Conservation (phyloP, 2,888 invertebrate species). For the Noctua janthina region DNA sequence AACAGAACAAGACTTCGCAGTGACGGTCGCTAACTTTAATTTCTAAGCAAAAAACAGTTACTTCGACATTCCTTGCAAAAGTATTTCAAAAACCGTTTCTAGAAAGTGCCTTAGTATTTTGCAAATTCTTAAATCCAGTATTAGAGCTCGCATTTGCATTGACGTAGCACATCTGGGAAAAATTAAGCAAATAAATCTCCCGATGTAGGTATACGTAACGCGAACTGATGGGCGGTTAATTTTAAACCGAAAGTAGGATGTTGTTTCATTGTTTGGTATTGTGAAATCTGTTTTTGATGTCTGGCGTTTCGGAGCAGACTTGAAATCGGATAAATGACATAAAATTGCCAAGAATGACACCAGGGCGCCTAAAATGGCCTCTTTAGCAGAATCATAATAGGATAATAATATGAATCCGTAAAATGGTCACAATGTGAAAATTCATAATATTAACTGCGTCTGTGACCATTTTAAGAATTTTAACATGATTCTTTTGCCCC, state of each 20-base stretch:
- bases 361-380: too few species aligned
- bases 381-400: too few species aligned
- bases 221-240: constrained; percentile 6
- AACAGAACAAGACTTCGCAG: background rate
- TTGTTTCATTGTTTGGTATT: background rate
- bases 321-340: background rate
- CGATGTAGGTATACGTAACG: background rate
- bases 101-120: background rate
- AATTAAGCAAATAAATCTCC: constrained; percentile 14
- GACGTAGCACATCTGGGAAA: constrained; percentile 17
- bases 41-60: background rate
- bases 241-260: constrained; percentile 8
- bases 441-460: too few species aligned
- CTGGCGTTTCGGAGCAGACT: background rate
- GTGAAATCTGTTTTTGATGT: background rate
- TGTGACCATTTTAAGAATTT: too few species aligned
- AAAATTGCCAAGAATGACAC: background rate
- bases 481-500: too few species aligned
- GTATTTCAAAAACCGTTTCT: background rate
- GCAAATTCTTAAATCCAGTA: constrained; percentile 7
- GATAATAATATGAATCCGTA: too few species aligned
- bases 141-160: background rate
- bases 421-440: too few species aligned
- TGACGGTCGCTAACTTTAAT: background rate
- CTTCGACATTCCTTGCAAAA: background rate